Evolutionary conservation across 2,113 vertebrate genomes (phyloP), one percentile per base, ranked within the genome.

Genomic region (Bufo gargarizans): DNA sequence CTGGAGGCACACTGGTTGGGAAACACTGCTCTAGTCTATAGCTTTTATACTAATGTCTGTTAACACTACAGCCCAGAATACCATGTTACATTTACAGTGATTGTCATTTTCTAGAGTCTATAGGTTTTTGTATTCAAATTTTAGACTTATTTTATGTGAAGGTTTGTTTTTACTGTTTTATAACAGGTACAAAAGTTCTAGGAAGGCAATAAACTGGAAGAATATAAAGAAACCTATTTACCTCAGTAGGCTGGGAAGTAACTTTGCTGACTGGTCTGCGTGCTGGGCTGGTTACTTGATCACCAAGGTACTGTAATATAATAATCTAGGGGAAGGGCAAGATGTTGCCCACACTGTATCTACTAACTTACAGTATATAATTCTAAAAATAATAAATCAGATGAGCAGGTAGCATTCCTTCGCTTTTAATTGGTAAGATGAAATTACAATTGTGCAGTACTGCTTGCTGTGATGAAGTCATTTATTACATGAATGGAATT

Each of bases 201-300:
- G 97, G 93, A 99, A 99, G 90, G 94, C 96, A 90, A 93, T 97
- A 82, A 97, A 99, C 91, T 99, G 98, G 97, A 96, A 96, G 67
- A 97, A 95, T 90, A 92, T 99, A 93, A 97, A 96, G 93, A 98
- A 98, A 72, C 98, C 98, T n/a, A 96, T 99, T 91, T 99, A 98
- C 89, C 94, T 99, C 82, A 98, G 96, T 91, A 97, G 95, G 91
- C 94, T 96, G 90, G 97, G 97, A 88, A 95, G 93, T 93, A 98
- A 96, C 86, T 99, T 99, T 94, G 96, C 98, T 85, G 98, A 99
- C 79, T 99, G 98, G 98, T 98, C 98, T 17, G 97, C 97, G 82
- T 97, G 97, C 47, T 99, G 98, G 98, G 98, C 97, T 20, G 97
- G 97, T 65, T 99, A 98, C 90, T 97, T 99, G 85, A 97, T 97